Evolutionary conservation across 2,797 vertebrate species (phyloP), one percentile per base, ranked within the genome.

Genomic region (Emydoidea blandingii): DNA sequence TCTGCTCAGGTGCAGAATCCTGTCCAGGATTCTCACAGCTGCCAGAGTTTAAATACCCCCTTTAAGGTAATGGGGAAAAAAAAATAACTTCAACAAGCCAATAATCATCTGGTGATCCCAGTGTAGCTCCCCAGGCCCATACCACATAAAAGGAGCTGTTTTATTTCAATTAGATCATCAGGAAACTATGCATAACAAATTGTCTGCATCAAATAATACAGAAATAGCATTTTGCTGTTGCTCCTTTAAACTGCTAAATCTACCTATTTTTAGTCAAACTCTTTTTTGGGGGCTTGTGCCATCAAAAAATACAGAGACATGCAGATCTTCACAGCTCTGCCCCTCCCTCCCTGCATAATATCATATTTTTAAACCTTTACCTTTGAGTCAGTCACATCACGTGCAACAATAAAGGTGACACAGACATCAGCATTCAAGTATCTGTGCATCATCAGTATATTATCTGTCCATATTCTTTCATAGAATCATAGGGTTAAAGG

Each of bases 111-210:
- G 31, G 76, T 2, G 3, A 29, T 47, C 37, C 15, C 15, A 37
- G 5, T 2, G 50, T 25, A 78, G 85, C 50, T n/a, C 29, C 21
- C 50, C 14, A 50, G 50, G 14, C 4, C 53, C 85, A 54, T 62
- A 53, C n/a, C 19, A 49, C 6, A 9, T 23, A 1, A 72, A 37
- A 19, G 79, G 79, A 79, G 8, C 31, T 6, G 3, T 2, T 62
- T 34, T 25, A 27, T 0, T 80, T 49, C 5, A 3, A 85, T 62
- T 57, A 44, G 41, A 9, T 31, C 80, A 85, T 41, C 62, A 4
- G 1, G 3, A 4, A 0, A 0, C 65, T 11, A 47, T 74, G 16
- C 1, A 3, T 1, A 12, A 23, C 3, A 79, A 37, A 47, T 21
- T 29, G 59, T 41, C 65, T 41, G 65, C 18, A 2, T 11, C 7